A percentile compares a stretch with the other conserved stretches of the same genome.
These are phyloP conservation scores for Periphyllus acericola DNA, from an alignment of 2,888 invertebrate genomes.

Conservation along the genomic window DNA sequence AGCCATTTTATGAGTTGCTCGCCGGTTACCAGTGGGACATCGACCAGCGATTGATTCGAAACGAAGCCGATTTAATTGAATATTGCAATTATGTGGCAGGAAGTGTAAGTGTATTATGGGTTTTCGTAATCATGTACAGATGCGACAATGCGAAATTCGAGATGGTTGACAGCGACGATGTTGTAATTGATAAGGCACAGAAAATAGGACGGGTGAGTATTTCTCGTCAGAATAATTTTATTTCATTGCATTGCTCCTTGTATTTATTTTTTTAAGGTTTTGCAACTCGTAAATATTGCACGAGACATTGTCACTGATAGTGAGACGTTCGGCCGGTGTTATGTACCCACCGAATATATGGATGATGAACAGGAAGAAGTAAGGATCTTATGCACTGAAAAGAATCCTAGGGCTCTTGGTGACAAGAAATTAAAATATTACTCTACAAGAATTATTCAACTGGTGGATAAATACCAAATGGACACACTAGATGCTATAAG, in stretches of 20 bases:
- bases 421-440: slow-evolving; percentile 26
- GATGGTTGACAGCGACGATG: neutral
- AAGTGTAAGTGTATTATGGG: slow-evolving; percentile 25
- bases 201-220: slow-evolving; percentile 36
- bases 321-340: slow-evolving; percentile 23
- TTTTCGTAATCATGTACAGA: slow-evolving; percentile 37
- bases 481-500: slow-evolving; percentile 25
- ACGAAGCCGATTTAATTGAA: slow-evolving; percentile 39
- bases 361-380: slow-evolving; percentile 36
- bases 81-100: slow-evolving; percentile 47
- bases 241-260: too few relatives aligned
- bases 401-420: slow-evolving; percentile 6
- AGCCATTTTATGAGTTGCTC: neutral
- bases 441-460: neutral
- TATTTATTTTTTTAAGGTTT: slow-evolving; percentile 10
- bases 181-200: neutral
- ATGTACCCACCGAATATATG: slow-evolving; percentile 36
- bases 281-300: slow-evolving; percentile 28
- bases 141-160: slow-evolving; percentile 1
- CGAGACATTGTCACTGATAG: slow-evolving; percentile 37
- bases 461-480: neutral
- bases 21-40: slow-evolving; percentile 33
- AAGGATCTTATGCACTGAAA: neutral
- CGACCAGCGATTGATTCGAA: neutral
- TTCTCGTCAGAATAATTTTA: neutral